Evolutionary conservation across 2,113 vertebrate genomes (phyloP).

Genomic region (Monarcha castaneiventris): DNA sequence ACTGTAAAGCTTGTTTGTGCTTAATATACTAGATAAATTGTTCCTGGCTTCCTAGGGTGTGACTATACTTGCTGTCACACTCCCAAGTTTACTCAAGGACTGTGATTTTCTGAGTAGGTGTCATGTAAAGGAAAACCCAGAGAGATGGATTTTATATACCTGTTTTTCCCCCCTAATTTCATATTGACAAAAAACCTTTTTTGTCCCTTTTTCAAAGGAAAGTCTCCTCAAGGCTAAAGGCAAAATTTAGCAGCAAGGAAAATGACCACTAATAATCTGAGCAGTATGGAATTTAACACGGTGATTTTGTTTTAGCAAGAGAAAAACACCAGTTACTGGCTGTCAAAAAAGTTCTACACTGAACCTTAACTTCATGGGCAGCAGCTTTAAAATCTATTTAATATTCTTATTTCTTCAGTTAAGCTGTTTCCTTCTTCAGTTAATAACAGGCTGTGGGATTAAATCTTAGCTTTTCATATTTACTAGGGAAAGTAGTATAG

Average conservation of each 20-base stretch:
- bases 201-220: not conserved
- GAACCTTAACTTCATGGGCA: not conserved
- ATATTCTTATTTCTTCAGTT: not conserved
- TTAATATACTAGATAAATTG: conserved; percentile 25
- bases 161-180: not conserved
- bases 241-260: not conserved
- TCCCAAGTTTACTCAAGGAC: conserved; percentile 17
- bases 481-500: not conserved
- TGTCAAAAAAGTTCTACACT: not conserved
- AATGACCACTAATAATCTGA: not conserved
- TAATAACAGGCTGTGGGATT: conserved; percentile 11
- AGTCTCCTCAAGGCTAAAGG: not conserved
- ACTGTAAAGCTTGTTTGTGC: not conserved
- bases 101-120: conserved; percentile 20
- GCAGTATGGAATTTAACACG: not conserved
- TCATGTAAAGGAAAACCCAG: not conserved
- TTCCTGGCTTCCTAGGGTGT: conserved; percentile 8
- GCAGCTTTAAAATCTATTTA: not conserved
- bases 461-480: conserved; percentile 10
- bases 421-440: not conserved
- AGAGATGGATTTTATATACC: not conserved
- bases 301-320: not conserved
- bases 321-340: not conserved
- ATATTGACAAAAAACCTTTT: not conserved
- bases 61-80: conserved; percentile 14